Evolutionary conservation across 2,113 vertebrate genomes (phyloP).

Genomic region (Rhombomys opimus): DNA sequence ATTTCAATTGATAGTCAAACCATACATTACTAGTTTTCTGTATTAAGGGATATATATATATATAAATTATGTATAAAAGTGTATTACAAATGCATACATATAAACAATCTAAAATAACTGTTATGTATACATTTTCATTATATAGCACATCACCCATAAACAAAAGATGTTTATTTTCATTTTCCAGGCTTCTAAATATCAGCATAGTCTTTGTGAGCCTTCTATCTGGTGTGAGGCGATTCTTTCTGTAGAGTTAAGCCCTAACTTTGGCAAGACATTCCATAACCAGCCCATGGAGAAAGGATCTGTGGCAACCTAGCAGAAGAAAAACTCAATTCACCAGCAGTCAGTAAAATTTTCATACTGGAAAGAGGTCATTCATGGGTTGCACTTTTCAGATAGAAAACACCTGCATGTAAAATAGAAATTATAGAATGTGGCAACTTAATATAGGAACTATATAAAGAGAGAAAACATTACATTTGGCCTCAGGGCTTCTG

Average conservation of each 20-base stretch:
- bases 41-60: neutral
- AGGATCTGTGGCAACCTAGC: fast-evolving
- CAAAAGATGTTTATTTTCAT: neutral
- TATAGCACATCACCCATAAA: neutral
- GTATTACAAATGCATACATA: neutral
- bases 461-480: neutral
- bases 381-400: no score
- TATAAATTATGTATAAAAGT: neutral
- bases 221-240: neutral
- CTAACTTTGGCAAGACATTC: neutral
- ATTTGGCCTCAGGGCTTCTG: neutral
- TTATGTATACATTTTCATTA: neutral
- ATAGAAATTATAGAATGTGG: neutral
- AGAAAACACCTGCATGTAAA: neutral
- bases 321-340: neutral
- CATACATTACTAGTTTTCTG: neutral
- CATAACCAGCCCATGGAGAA: neutral
- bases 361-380: neutral
- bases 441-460: neutral
- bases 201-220: neutral
- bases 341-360: neutral
- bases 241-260: neutral
- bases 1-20: neutral
- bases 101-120: neutral
- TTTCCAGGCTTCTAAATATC: neutral